Evolutionary conservation across 2,797 vertebrate genomes (phyloP).

Genomic region (Neopelma chrysocephalum): DNA sequence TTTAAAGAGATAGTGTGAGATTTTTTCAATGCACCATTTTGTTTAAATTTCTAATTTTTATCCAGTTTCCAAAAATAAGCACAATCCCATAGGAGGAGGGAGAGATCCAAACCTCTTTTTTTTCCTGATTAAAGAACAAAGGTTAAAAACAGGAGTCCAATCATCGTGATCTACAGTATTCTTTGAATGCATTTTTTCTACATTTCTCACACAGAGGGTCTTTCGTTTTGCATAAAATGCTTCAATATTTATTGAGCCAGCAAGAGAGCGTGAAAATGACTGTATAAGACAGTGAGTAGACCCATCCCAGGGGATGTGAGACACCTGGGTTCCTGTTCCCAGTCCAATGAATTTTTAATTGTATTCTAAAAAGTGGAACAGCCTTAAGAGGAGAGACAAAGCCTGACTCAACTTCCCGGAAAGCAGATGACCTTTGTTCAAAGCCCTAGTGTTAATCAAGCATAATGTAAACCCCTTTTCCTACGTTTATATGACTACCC

Average conservation of each 20-base stretch:
- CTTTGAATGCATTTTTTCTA: not conserved
- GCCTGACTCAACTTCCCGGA: not conserved
- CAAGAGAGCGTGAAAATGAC: not conserved
- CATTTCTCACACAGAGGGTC: not conserved
- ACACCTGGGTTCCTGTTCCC: slow-evolving; percentile 32
- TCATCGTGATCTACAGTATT: not conserved
- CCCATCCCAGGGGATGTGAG: not conserved
- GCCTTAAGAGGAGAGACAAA: slow-evolving; percentile 25
- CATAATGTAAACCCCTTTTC: not conserved
- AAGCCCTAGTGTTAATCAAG: not conserved
- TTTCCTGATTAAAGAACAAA: not conserved
- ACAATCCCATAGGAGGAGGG: not conserved
- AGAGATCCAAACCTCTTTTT: not conserved
- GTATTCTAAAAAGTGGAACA: slow-evolving; percentile 34
- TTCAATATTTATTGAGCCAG: slow-evolving; percentile 49
- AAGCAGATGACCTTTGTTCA: not conserved
- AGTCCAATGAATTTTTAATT: slow-evolving; percentile 58
- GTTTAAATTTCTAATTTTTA: not conserved
- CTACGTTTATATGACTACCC: not conserved
- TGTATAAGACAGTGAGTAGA: not conserved
- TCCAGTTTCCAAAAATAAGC: not conserved
- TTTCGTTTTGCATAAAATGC: not conserved
- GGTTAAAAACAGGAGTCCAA: not conserved
- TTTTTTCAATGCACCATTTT: not conserved
- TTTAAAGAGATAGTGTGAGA: not conserved